A percentile compares a stretch with the other conserved stretches of the same genome.
Evolutionary conservation across 2,888 invertebrate species (phyloP).

Genomic region (Erannis defoliaria): DNA sequence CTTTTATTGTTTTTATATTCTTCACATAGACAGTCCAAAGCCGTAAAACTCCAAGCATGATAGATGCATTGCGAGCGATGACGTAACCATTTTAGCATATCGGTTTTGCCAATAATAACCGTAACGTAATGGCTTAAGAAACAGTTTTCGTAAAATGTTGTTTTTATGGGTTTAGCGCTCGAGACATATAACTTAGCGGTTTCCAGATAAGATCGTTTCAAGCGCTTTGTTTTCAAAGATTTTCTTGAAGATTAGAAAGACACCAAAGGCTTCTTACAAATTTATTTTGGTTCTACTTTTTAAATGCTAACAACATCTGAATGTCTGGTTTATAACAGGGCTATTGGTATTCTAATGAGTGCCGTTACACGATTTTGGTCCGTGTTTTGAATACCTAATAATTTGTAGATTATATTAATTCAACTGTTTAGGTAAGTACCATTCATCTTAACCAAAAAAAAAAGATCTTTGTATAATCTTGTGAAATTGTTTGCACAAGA

Average conservation of each 20-base stretch:
- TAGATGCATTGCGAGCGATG: constrained; percentile 53
- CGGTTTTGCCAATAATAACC: constrained; percentile 52
- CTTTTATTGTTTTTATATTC: background rate
- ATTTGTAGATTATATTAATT: background rate
- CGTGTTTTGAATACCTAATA: constrained; percentile 5
- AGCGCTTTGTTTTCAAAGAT: constrained; percentile 33
- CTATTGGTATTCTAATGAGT: constrained; percentile 16
- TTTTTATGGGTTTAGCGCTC: constrained; percentile 26
- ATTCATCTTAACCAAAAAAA: too few relatives aligned
- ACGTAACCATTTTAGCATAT: constrained; percentile 68
- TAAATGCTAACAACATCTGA: constrained; percentile 17
- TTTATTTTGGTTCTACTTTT: constrained; percentile 13
- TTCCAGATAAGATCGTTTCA: constrained; percentile 26
- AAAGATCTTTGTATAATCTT: too few relatives aligned
- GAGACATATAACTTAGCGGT: constrained; percentile 31
- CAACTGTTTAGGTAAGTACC: too few relatives aligned
- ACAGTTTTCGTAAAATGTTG: constrained; percentile 42
- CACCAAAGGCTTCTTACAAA: background rate
- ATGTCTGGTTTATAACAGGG: constrained; percentile 10
- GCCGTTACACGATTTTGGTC: background rate
- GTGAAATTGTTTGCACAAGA: background rate
- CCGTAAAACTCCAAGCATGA: background rate
- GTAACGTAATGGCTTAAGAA: constrained; percentile 51
- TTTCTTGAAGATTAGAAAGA: constrained; percentile 6
- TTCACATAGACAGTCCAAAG: background rate